phyloP scores from a whole-genome alignment of 2,797 vertebrate species.

The Naso thynnoides region DNA sequence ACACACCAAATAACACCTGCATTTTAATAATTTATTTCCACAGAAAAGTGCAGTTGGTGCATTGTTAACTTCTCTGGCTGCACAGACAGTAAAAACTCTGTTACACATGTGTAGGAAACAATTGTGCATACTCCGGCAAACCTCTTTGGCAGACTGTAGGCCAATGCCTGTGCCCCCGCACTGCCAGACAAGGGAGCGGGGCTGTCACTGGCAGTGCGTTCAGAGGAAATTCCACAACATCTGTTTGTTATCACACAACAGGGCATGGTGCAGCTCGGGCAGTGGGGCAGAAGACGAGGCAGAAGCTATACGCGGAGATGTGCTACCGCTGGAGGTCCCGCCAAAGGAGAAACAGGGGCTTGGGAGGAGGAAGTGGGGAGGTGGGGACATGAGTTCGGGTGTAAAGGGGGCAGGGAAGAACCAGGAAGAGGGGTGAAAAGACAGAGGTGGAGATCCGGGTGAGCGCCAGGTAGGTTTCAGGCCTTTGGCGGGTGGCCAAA shows the following conservation, averaged over 20 bases:
- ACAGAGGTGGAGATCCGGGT: conserved; percentile 58
- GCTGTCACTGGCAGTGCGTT: conserved; percentile 87
- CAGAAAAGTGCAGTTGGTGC: not conserved
- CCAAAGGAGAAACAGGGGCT: conserved; percentile 61
- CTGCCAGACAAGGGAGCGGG: conserved; percentile 83
- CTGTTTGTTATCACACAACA: conserved; percentile 94
- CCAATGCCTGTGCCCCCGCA: conserved; percentile 74
- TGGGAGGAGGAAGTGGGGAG: not conserved
- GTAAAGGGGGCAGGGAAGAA: conserved; percentile 22
- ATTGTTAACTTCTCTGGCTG: conserved; percentile 31
- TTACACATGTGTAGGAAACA: conserved; percentile 53
- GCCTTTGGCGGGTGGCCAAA: conserved; percentile 62
- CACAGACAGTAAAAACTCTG: conserved; percentile 6
- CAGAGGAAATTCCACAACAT: conserved; percentile 95
- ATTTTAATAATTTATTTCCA: conserved; percentile 37
- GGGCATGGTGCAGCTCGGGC: conserved; percentile 52
- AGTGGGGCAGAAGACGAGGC: conserved; percentile 70
- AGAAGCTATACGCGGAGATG: conserved; percentile 64
- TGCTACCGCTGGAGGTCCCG: conserved; percentile 66
- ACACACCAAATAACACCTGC: conserved; percentile 5
- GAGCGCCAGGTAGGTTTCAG: conserved; percentile 64
- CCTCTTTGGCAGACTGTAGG: conserved; percentile 77
- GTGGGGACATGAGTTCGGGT: conserved; percentile 9
- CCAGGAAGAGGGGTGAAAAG: conserved; percentile 14
- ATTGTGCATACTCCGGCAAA: conserved; percentile 39